Evolutionary conservation across 2,888 invertebrate genomes (phyloP).

Genomic region (Hedya salicella): DNA sequence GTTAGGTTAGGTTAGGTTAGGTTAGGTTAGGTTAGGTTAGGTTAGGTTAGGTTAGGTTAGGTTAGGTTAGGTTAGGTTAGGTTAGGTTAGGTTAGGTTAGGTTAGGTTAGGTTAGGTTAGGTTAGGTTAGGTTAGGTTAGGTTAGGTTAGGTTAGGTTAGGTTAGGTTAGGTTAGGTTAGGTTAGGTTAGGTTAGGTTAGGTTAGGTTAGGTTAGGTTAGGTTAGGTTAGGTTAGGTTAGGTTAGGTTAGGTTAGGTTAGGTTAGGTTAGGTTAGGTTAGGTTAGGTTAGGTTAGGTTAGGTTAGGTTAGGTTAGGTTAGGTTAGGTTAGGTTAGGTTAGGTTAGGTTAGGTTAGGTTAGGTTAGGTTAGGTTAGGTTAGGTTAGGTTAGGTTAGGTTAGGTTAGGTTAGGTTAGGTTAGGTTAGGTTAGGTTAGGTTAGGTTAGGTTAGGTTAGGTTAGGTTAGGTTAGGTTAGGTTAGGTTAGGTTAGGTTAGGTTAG

Average conservation of each 20-base stretch:
- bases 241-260: slow-evolving; percentile 1
- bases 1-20: slow-evolving; percentile 45
- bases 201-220: not conserved
- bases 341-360: slow-evolving; percentile 26
- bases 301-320: slow-evolving; percentile 32
- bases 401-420: slow-evolving; percentile 26
- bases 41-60: slow-evolving; percentile 45
- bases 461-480: slow-evolving; percentile 35
- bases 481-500: slow-evolving; percentile 36
- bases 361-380: slow-evolving; percentile 26
- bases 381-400: slow-evolving; percentile 26
- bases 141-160: slow-evolving; percentile 30
- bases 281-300: slow-evolving; percentile 26
- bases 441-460: slow-evolving; percentile 25
- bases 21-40: slow-evolving; percentile 41
- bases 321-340: slow-evolving; percentile 26
- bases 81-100: slow-evolving; percentile 25
- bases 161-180: slow-evolving; percentile 31
- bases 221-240: slow-evolving; percentile 2
- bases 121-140: slow-evolving; percentile 28
- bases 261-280: slow-evolving; percentile 17
- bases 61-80: slow-evolving; percentile 36
- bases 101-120: slow-evolving; percentile 25
- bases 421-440: slow-evolving; percentile 26
- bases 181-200: slow-evolving; percentile 7